Conservation (phyloP, 2,797 vertebrate species). For the Danio kyathit region DNA sequence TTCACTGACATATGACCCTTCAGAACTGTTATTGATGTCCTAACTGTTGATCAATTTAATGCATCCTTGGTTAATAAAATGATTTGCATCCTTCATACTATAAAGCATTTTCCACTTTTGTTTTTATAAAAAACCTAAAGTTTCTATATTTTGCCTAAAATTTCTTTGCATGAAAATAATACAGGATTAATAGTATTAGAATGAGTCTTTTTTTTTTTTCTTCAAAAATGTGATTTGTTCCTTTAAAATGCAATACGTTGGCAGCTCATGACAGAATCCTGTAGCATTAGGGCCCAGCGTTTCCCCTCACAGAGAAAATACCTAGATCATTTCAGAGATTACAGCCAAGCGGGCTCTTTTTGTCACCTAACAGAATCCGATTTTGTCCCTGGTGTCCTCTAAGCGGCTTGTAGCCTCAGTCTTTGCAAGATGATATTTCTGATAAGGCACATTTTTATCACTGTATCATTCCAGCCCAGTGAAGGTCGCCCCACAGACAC, state of each 20-base stretch:
- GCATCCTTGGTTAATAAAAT: not conserved
- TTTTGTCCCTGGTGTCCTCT: slow-evolving; percentile 33
- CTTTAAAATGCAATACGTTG: not conserved
- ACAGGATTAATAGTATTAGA: not conserved
- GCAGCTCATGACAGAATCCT: not conserved
- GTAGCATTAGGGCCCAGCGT: slow-evolving; percentile 5
- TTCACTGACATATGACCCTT: not conserved
- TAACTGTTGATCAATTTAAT: not conserved
- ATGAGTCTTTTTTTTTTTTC: too few species aligned
- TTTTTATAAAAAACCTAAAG: not conserved
- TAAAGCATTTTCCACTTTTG: too few species aligned
- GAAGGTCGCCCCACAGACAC: slow-evolving; percentile 46
- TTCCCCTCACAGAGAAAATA: not conserved
- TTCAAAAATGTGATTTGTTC: not conserved
- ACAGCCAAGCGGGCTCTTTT: slow-evolving; percentile 27
- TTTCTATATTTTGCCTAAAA: not conserved
- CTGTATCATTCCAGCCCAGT: slow-evolving; percentile 31
- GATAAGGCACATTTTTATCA: slow-evolving; percentile 37
- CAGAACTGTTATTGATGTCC: not conserved
- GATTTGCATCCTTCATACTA: too few species aligned
- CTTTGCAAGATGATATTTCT: slow-evolving; percentile 36
- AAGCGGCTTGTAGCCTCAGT: slow-evolving; percentile 28
- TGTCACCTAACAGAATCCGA: slow-evolving; percentile 33
- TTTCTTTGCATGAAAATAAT: not conserved
- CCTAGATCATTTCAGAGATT: slow-evolving; percentile 37